phyloP scores from a whole-genome alignment of 1,140 invertebrate species.

The Papilio glaucus region DNA sequence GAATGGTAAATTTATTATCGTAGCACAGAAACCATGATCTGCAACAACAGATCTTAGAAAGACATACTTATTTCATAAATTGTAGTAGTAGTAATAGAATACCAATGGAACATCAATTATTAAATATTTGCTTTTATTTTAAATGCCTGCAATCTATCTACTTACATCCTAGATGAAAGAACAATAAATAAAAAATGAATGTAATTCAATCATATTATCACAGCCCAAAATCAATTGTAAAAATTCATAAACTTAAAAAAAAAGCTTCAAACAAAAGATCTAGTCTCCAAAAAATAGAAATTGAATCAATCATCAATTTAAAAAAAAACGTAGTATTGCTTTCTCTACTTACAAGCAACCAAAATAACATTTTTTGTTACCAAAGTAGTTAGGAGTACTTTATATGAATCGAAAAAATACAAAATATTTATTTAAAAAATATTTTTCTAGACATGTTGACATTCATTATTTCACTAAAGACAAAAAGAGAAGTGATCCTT shows the following conservation, averaged over 20 bases:
- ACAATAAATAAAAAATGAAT: conserved; percentile 16
- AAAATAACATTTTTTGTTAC: too few relatives aligned
- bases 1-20: conserved; percentile 24
- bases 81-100: not conserved
- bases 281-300: not conserved
- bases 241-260: conserved; percentile 8
- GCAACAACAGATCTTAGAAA: conserved; percentile 14
- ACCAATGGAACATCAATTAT: not conserved
- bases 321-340: conserved; percentile 11
- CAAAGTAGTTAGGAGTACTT: too few relatives aligned
- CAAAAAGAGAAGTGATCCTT: not conserved
- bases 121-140: conserved; percentile 6
- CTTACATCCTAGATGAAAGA: not conserved
- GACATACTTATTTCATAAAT: not conserved
- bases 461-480: not conserved
- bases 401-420: too few relatives aligned
- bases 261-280: not conserved
- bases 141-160: conserved; percentile 14
- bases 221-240: conserved; percentile 24
- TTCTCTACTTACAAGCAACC: not conserved
- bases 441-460: not conserved
- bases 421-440: too few relatives aligned
- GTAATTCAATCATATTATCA: conserved; percentile 29
- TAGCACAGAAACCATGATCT: conserved; percentile 1
- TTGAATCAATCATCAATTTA: not conserved